A percentile compares a stretch with the other conserved stretches of the same genome.
These are phyloP conservation scores for Chaetogeoica ovagalla DNA, from an alignment of 2,888 invertebrate genomes.

Conservation along the genomic window DNA sequence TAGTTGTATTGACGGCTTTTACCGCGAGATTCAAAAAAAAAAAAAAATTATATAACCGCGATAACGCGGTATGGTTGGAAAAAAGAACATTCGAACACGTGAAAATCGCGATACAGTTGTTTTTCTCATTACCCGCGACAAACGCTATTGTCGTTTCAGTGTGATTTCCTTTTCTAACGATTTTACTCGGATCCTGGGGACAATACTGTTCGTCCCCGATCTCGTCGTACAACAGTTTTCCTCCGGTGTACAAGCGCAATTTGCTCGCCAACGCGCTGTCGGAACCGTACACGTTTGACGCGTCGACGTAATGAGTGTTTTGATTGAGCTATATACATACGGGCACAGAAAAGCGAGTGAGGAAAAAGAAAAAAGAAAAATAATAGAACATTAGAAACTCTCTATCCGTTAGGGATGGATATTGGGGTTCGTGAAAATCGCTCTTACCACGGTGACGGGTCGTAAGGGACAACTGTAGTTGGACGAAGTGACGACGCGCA, in stretches of 20 bases:
- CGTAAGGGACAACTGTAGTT: constrained; percentile 19
- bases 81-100: no score
- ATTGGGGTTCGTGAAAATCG: not conserved
- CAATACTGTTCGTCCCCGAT: constrained; percentile 4
- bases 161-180: not conserved
- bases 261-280: not conserved
- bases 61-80: no score
- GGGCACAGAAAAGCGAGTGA: no score
- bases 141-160: not conserved
- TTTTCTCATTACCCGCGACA: constrained; percentile 11
- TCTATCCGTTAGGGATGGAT: no score
- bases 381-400: no score
- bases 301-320: constrained; percentile 38
- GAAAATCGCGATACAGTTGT: no score
- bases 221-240: not conserved
- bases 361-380: not conserved
- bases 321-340: constrained; percentile 26
- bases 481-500: constrained; percentile 17
- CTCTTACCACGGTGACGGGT: constrained; percentile 27
- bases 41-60: no score
- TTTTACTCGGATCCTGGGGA: constrained; percentile 9
- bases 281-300: constrained; percentile 33
- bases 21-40: no score
- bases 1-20: no score
- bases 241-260: constrained; percentile 19